Base-by-base conservation (phyloP, 2,888 invertebrate genomes). In the Disparrhopalites patrizii region DNA sequence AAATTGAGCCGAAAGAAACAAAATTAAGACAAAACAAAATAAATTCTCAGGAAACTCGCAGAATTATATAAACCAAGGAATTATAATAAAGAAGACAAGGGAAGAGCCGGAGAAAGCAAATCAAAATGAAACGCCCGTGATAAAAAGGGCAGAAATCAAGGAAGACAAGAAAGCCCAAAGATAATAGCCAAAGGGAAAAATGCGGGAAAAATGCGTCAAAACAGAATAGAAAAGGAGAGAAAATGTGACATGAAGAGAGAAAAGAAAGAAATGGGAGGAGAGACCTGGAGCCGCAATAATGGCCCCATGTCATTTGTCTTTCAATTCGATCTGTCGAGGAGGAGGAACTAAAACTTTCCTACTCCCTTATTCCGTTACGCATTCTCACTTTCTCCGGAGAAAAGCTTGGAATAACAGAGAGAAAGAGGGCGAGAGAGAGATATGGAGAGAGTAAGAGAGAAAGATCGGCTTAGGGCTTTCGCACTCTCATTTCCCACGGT, bases 301-400 rank as follows among this genome's bases (percentile, higher is more conserved):
- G 56, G 63, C 47, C 47, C 28, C 43, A 43, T 60, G 61, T 65
- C 65, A 65, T 65, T 65, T 65, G 65, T 65, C 65, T 65, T 65
- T 65, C 65, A 55, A 65, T 61, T 65, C 65, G 65, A 65, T 61
- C 65, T 65, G 65, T 65, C 65, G 40, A 33, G 65, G 27, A 54
- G 55, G 60, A 55, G 54, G 60, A 55, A 55, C 60, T 47, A 65
- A 65, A 65, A 65, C 43, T 65, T 65, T 61, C 50, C 55, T 51
- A 25, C 60, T 61, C 33, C 51, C 20, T 38, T 56, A 38, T 38
- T 56, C 56, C 47, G 58, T 61, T 61, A 61, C 61, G 61, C 51
- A 61, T 61, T 61, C 61, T 61, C 61, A 61, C 61, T 61, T 51
- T 61, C 51, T 61, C 33, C n/a, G 33, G n/a, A n/a, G n/a, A n/a